Conservation (phyloP, 2,888 invertebrate genomes). For the Axea sp. region DNA sequence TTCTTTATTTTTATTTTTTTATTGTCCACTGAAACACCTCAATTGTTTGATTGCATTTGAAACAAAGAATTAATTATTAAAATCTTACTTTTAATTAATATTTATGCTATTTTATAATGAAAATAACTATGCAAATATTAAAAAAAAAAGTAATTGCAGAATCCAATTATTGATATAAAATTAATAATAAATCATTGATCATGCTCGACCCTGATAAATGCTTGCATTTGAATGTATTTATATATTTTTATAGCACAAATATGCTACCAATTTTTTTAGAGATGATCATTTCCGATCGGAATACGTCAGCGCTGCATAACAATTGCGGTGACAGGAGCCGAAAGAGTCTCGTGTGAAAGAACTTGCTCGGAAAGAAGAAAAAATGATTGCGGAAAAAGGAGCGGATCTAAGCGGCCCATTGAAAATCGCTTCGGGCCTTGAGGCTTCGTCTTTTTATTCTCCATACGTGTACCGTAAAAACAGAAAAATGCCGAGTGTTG, state of each 20-base stretch:
- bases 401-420: slow-evolving; percentile 53
- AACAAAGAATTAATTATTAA: no score
- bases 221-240: slow-evolving; percentile 1
- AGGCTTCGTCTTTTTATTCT: slow-evolving; percentile 24
- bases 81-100: no score
- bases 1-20: no score
- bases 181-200: slow-evolving; percentile 9
- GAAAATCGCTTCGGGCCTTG: slow-evolving; percentile 46
- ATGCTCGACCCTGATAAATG: slow-evolving; percentile 16
- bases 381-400: slow-evolving; percentile 40
- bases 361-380: not conserved
- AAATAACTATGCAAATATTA: no score
- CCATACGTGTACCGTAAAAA: slow-evolving; percentile 25
- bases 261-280: no score
- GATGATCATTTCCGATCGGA: slow-evolving; percentile 6
- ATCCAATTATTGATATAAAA: no score
- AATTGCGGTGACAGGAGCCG: not conserved
- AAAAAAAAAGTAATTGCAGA: no score
- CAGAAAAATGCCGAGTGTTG: slow-evolving; percentile 18
- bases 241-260: no score
- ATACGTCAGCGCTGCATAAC: slow-evolving; percentile 35
- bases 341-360: slow-evolving; percentile 15
- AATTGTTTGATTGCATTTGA: no score
- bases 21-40: no score
- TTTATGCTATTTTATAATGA: no score